Percentiles rank a stretch among this genome's conserved stretches.
phyloP scores from a whole-genome alignment of 2,888 invertebrate genomes.

The Meloe dianella region DNA sequence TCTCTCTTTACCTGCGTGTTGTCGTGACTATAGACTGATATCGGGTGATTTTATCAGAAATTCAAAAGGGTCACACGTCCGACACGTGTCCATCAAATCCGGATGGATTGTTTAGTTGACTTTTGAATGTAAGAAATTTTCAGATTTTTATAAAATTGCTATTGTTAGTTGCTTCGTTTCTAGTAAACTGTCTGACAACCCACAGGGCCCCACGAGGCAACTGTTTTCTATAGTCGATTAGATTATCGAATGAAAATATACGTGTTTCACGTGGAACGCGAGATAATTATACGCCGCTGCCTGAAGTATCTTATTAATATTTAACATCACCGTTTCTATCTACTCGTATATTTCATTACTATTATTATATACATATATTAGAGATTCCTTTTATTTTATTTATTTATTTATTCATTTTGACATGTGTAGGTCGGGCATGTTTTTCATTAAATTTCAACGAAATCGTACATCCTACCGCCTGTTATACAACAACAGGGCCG shows the following conservation, averaged over 20 bases:
- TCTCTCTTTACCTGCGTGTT: background rate
- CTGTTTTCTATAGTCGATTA: background rate
- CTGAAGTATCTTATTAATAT: slow-evolving; percentile 6
- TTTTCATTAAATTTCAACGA: background rate
- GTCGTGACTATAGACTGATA: background rate
- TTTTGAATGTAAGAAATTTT: background rate
- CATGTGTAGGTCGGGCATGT: background rate
- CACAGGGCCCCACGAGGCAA: slow-evolving; percentile 1
- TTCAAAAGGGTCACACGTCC: slow-evolving; percentile 16
- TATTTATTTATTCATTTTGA: background rate
- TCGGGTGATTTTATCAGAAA: slow-evolving; percentile 2
- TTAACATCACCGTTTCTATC: slow-evolving; percentile 3
- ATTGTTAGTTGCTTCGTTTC: background rate
- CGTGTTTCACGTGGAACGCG: slow-evolving; percentile 5
- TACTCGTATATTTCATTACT: background rate
- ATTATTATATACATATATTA: background rate
- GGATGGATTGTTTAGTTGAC: background rate
- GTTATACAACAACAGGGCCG: no score
- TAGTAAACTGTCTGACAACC: background rate
- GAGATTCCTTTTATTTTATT: background rate
- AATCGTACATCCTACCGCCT: background rate
- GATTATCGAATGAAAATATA: background rate
- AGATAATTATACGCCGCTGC: background rate
- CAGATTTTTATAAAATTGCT: background rate
- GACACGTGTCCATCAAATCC: slow-evolving; percentile 14